phyloP scores from a whole-genome alignment of 1,140 invertebrate species.

The Ladona fulva region DNA sequence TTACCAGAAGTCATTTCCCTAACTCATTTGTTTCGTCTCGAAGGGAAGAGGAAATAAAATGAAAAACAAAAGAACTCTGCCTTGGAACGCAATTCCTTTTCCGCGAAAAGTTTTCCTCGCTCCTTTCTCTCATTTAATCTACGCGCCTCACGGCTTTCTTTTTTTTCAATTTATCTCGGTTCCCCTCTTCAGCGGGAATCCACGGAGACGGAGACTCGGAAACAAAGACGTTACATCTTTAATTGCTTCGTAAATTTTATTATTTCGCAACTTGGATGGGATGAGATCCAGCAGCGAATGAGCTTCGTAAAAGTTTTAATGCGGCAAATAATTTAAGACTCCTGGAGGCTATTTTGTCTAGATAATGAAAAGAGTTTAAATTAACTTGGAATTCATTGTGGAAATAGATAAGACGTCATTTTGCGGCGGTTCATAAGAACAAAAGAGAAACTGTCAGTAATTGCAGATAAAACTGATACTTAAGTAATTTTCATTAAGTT shows the following conservation, averaged over 20 bases:
- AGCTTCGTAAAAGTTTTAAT: not conserved
- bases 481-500: no score
- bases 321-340: not conserved
- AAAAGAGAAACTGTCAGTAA: no score
- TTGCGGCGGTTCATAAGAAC: not conserved
- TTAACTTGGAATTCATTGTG: not conserved
- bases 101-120: not conserved
- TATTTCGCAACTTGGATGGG: not conserved
- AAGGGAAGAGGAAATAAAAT: not conserved
- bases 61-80: not conserved
- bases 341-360: not conserved
- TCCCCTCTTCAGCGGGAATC: not conserved
- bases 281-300: no score
- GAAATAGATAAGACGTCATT: not conserved
- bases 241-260: not conserved
- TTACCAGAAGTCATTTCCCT: not conserved
- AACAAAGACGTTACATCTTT: not conserved
- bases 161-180: not conserved
- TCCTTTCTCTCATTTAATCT: not conserved
- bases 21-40: slow-evolving; percentile 2
- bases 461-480: no score
- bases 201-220: not conserved
- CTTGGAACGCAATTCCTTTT: slow-evolving; percentile 9
- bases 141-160: not conserved
- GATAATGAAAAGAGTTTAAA: not conserved